Base-by-base conservation (phyloP, 2,113 vertebrate genomes). In the Dolichallabes microphthalmus region DNA sequence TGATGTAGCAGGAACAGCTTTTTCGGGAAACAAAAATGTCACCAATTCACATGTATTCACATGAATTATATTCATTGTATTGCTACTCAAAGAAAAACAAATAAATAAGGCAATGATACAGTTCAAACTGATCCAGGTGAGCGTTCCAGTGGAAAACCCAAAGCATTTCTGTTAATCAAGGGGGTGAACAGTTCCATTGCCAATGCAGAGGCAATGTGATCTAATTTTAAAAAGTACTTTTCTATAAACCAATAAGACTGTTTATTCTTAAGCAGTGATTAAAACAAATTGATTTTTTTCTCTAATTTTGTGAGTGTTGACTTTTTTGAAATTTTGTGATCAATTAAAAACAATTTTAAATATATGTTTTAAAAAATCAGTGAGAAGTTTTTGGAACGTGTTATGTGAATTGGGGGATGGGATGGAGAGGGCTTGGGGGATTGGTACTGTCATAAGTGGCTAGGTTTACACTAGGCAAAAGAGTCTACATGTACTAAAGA, bases 321-420 rank as follows among this genome's bases (percentile, higher is more conserved):
- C 64, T 88, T 86, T 73, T 87, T 32, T 61, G 88, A 86, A 64
- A 83, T 87, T 88, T 86, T 91, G 90, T 91, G 86, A 91, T 86
- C 89, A 89, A n/a, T n/a, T n/a, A n/a, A n/a, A n/a, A 90, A 89
- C 86, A 85, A 91, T 91, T 91, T 91, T 88, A 91, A 92, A 91
- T 92, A 92, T 89, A 92, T 84, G 74, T 89, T 89, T 91, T 86
- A 85, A 88, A 91, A 90, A 90, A 52, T 82, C 78, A 87, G 83
- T 69, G 88, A 90, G 89, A 90, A 87, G 84, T 91, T 80, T 88
- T 90, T 91, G 87, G 87, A 86, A 90, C 89, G 89, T 91, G 86
- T 77, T 83, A 86, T 81, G 50, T 89, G 90, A 86, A 61, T 88
- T 85, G 58, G 53, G 50, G 20, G 30, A 1, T 2, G 76, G 63